Percentiles rank a stretch among this genome's conserved stretches.
Conservation (phyloP, 2,797 vertebrate species). For the Manis pentadactyla region DNA sequence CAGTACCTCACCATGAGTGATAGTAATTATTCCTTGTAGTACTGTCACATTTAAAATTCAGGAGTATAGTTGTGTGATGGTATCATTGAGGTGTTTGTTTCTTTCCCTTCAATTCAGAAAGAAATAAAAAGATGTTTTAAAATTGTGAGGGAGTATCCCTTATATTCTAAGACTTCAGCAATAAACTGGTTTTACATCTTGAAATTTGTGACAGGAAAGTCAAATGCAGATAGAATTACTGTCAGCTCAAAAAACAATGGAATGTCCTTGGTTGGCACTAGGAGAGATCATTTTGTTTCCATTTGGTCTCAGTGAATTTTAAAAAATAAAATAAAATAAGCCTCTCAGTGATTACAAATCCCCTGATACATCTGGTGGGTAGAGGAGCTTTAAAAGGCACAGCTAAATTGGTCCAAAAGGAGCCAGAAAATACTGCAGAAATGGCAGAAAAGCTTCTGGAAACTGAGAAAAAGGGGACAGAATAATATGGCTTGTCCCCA, state of each 20-base stretch:
- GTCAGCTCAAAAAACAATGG: conserved; percentile 33
- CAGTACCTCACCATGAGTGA: conserved; percentile 20
- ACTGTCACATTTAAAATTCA: conserved; percentile 5
- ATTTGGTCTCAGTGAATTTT: conserved; percentile 81
- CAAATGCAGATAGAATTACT: conserved; percentile 78
- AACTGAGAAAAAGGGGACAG: background rate
- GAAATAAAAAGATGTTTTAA: conserved; percentile 77
- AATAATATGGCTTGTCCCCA: background rate
- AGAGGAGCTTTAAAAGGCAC: background rate
- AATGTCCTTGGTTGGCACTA: conserved; percentile 31
- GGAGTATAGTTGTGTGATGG: background rate
- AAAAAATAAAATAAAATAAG: conserved; percentile 59
- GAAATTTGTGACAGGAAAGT: conserved; percentile 60
- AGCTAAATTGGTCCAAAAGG: background rate
- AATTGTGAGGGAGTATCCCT: conserved; percentile 73
- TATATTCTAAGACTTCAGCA: conserved; percentile 77
- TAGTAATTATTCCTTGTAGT: conserved; percentile 1
- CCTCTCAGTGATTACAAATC: conserved; percentile 75
- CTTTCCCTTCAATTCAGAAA: conserved; percentile 55
- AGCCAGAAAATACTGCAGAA: background rate
- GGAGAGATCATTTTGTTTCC: conserved; percentile 67
- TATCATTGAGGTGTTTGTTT: conserved; percentile 52
- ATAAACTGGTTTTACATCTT: conserved; percentile 73
- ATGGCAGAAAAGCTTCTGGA: background rate
- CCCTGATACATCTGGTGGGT: conserved; percentile 77